phyloP scores from a whole-genome alignment of 1,140 invertebrate species.

The Bombus confusus region DNA sequence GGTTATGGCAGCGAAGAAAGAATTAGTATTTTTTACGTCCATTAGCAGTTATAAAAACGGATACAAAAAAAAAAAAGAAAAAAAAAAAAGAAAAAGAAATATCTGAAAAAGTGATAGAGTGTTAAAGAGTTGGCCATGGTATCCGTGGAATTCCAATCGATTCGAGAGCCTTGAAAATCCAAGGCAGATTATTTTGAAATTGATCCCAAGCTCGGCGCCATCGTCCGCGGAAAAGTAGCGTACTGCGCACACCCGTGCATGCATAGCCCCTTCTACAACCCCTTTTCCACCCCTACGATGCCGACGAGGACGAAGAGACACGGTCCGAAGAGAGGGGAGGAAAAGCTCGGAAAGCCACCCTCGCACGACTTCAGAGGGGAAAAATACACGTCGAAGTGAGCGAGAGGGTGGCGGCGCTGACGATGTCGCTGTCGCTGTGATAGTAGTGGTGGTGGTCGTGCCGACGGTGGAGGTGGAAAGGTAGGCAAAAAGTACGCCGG shows the following conservation, averaged over 20 bases:
- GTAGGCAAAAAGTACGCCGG: constrained; percentile 77
- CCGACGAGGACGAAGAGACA: constrained; percentile 35
- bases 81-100: not conserved
- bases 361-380: constrained; percentile 81
- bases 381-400: constrained; percentile 78
- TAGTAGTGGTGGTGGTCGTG: constrained; percentile 4
- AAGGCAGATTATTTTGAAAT: constrained; percentile 81
- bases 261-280: constrained; percentile 68
- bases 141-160: constrained; percentile 70
- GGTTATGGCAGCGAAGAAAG: no score
- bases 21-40: not conserved
- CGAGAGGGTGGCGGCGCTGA: constrained; percentile 65
- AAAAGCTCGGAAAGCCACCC: constrained; percentile 66
- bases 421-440: constrained; percentile 17
- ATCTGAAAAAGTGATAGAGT: not conserved
- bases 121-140: constrained; percentile 16
- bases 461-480: constrained; percentile 64
- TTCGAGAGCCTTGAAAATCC: constrained; percentile 78
- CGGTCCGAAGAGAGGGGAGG: constrained; percentile 43
- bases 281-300: constrained; percentile 65
- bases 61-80: not conserved
- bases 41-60: not conserved
- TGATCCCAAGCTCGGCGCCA: constrained; percentile 79
- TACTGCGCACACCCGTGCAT: constrained; percentile 79
- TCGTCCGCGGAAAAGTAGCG: constrained; percentile 79